A percentile compares a stretch with the other conserved stretches of the same genome.
Conservation (phyloP, 2,888 invertebrate species). For the Cryptocephalus moraei region DNA sequence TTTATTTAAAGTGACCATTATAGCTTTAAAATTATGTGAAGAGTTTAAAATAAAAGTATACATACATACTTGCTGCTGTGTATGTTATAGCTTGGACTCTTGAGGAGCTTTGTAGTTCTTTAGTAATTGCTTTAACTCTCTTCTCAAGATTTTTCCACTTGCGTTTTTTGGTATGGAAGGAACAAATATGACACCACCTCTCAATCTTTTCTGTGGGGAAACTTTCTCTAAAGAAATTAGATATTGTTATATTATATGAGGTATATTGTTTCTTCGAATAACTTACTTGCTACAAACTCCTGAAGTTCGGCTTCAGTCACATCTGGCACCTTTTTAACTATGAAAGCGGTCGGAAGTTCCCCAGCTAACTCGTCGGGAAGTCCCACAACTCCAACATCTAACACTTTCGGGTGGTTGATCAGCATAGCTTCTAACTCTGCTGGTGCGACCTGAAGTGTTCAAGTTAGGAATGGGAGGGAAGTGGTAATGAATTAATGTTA, state of each 20-base stretch:
- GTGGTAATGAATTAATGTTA: not conserved
- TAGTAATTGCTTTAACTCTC: conserved; percentile 26
- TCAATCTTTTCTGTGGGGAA: conserved; percentile 55
- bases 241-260: no score
- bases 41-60: no score
- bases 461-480: not conserved
- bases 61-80: no score
- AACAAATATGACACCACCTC: conserved; percentile 51
- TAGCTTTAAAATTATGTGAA: no score
- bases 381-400: conserved; percentile 74
- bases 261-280: not conserved
- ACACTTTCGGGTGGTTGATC: conserved; percentile 57
- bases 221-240: no score
- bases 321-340: conserved; percentile 49
- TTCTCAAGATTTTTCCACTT: conserved; percentile 43
- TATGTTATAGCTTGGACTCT: conserved; percentile 27
- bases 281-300: conserved; percentile 37
- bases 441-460: conserved; percentile 54
- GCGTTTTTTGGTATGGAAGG: conserved; percentile 42
- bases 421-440: conserved; percentile 80
- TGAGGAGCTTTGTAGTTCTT: conserved; percentile 13
- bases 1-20: no score
- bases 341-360: conserved; percentile 67
- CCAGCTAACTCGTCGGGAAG: conserved; percentile 61
- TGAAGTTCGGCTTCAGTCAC: conserved; percentile 38